A percentile compares a stretch with the other conserved stretches of the same genome.
Evolutionary conservation across 2,888 invertebrate genomes (phyloP).

Genomic region (Netelia virgata): DNA sequence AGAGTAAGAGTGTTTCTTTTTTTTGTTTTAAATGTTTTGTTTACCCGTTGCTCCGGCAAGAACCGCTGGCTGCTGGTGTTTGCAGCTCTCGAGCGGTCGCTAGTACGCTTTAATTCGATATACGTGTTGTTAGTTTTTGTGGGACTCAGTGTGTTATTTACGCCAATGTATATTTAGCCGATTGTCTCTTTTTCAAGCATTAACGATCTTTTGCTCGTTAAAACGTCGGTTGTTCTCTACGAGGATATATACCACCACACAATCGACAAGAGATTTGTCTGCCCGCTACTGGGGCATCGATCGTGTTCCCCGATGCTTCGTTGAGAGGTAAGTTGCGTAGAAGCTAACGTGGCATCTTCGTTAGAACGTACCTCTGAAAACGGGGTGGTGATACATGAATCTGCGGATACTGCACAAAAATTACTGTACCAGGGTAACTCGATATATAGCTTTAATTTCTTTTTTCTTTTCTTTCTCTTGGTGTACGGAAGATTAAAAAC

Average conservation of each 20-base stretch:
- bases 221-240: constrained; percentile 47
- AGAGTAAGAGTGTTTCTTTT: constrained; percentile 25
- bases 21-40: constrained; percentile 7
- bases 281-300: constrained; percentile 5
- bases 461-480: background rate
- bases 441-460: background rate
- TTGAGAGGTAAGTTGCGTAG: constrained; percentile 24
- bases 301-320: constrained; percentile 44
- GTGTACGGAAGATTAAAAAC: background rate
- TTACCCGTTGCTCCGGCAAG: constrained; percentile 65
- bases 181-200: constrained; percentile 7
- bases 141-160: constrained; percentile 41
- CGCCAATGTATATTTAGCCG: constrained; percentile 43
- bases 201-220: background rate
- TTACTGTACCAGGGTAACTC: constrained; percentile 16
- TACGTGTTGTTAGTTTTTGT: constrained; percentile 64
- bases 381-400: constrained; percentile 55
- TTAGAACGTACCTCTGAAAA: constrained; percentile 61
- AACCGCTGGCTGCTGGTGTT: constrained; percentile 64
- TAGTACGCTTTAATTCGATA: constrained; percentile 66
- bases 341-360: constrained; percentile 55
- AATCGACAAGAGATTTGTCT: constrained; percentile 28
- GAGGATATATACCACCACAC: constrained; percentile 44
- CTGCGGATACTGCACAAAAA: constrained; percentile 28
- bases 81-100: constrained; percentile 63